phyloP scores from a whole-genome alignment of 2,797 vertebrate species.

The Tympanoctomys barrerae region DNA sequence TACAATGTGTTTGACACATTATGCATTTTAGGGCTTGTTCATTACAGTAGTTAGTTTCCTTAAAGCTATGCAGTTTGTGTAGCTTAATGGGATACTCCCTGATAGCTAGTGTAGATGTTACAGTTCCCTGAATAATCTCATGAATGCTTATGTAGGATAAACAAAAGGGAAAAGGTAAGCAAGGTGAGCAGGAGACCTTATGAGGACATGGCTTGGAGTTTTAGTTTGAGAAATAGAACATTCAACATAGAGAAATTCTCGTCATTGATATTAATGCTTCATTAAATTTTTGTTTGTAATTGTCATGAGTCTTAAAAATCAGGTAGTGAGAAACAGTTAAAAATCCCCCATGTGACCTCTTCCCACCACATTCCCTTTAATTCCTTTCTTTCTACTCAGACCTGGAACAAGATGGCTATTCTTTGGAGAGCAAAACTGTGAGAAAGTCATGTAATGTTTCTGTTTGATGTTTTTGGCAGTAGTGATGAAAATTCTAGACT shows the following conservation, averaged over 20 bases:
- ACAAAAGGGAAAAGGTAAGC: background rate
- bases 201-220: background rate
- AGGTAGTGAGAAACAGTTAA: constrained; percentile 12
- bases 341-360: background rate
- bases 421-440: constrained; percentile 75
- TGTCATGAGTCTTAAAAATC: background rate
- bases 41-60: background rate
- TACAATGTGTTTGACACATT: background rate
- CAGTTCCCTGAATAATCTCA: background rate
- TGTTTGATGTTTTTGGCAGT: constrained; percentile 88
- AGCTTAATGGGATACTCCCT: background rate
- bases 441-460: constrained; percentile 84
- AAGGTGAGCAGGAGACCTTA: background rate
- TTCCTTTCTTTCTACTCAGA: constrained; percentile 67
- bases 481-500: constrained; percentile 85
- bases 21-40: background rate
- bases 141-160: background rate
- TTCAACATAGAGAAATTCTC: background rate
- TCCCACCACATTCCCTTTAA: constrained; percentile 23
- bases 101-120: background rate
- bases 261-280: background rate
- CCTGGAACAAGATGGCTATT: constrained; percentile 78
- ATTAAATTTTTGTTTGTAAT: constrained; percentile 4
- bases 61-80: background rate
- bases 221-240: background rate